Evolutionary conservation across 2,888 invertebrate species (phyloP).

Genomic region (Lucinisca nassula): DNA sequence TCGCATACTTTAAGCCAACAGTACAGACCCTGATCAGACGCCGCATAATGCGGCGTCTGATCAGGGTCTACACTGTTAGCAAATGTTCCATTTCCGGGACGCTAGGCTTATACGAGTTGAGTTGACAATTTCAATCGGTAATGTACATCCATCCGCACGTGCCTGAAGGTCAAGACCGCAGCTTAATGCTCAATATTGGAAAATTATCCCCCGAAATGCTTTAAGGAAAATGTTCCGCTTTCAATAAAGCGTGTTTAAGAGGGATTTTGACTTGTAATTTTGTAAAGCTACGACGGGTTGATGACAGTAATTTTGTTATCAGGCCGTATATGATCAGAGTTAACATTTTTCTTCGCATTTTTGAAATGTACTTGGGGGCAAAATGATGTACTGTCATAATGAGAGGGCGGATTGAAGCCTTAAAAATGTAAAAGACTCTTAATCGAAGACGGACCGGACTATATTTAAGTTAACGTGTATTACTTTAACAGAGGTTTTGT

Average conservation of each 20-base stretch:
- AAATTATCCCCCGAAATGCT: constrained; percentile 7
- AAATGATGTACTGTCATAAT: not conserved
- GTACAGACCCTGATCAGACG: too few relatives aligned
- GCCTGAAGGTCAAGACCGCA: not conserved
- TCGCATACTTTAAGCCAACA: too few relatives aligned
- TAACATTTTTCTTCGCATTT: not conserved
- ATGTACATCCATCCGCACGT: not conserved
- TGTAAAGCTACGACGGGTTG: not conserved
- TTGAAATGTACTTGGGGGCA: not conserved
- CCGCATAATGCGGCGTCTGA: too few relatives aligned
- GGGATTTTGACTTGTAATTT: constrained; percentile 15
- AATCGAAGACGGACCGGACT: too few relatives aligned
- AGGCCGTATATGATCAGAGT: not conserved
- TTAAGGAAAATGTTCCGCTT: not conserved
- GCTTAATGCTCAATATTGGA: constrained; percentile 3
- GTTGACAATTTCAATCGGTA: not conserved
- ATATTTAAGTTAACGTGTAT: too few relatives aligned
- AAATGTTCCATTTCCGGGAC: too few relatives aligned
- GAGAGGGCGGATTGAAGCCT: too few relatives aligned
- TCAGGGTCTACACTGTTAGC: too few relatives aligned
- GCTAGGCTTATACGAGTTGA: too few relatives aligned
- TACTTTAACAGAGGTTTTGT: too few relatives aligned
- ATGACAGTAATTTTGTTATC: not conserved
- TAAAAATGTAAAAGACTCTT: too few relatives aligned
- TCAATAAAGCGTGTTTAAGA: constrained; percentile 14